Base-by-base conservation (phyloP, 2,888 invertebrate species). In the Protodeltote pygarga region DNA sequence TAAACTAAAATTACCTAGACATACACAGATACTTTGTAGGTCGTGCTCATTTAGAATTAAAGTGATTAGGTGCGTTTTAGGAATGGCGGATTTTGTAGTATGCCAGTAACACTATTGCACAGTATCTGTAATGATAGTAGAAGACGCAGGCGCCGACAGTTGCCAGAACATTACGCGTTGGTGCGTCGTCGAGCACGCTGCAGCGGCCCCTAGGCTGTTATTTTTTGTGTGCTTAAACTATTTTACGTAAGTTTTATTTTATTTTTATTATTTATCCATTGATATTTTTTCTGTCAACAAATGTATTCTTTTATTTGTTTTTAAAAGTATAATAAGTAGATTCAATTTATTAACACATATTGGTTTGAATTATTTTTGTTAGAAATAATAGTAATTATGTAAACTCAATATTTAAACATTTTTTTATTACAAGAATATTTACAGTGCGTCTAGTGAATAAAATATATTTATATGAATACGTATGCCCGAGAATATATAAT, bases 141-240 rank as follows among this genome's bases (percentile, higher is more conserved):
- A 52, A 52, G 55, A 55, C 63, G 47, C 37, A 28, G 16, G 50
- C 38, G 41, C 42, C 31, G 45, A 25, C 52, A 32, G 34, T 11
- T 15, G 28, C 38, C 32, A 33, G 29, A 37, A 57, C 76, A 77
- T 68, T 59, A 63, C 49, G 39, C 51, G 53, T 63, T 47, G 51
- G 70, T 63, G 52, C 61, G 63, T 50, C 64, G 67, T 14, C 49
- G 60, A 61, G 70, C 51, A 58, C 71, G 65, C 58, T 32, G 63
- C 53, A 53, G 44, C 38, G 38, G 37, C 39, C 19, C 32, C 28
- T 41, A n/a, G 19, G 41, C 24, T 41, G 49, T 50, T n/a, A n/a
- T 49, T 45, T 35, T 4, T 47, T 39, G 42, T 40, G 46, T 57
- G 34, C 48, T 23, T 15, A 49, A 37, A 42, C 37, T 11, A n/a